Percentiles rank a stretch among this genome's conserved stretches.
phyloP scores from a whole-genome alignment of 2,888 invertebrate species.

The Drosophila histrio region DNA sequence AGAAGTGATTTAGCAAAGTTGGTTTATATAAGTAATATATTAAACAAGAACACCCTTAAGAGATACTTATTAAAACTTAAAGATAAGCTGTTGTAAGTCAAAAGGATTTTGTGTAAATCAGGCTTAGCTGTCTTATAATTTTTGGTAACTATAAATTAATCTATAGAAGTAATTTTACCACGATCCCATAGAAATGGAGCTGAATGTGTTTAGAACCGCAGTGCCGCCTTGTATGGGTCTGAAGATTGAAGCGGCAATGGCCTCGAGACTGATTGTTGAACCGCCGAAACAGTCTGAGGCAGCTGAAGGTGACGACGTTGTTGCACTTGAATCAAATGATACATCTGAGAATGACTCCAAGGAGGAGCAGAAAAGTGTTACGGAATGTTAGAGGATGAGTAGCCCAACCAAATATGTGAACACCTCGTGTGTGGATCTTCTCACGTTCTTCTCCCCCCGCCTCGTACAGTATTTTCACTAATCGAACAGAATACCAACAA shows the following conservation, averaged over 20 bases:
- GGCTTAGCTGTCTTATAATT: too few species aligned
- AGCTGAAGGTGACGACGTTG: slow-evolving; percentile 40
- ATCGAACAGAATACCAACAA: not conserved
- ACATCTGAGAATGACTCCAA: slow-evolving; percentile 19
- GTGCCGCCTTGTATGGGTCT: slow-evolving; percentile 77
- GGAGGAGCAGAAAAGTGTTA: slow-evolving; percentile 41
- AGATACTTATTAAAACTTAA: too few species aligned
- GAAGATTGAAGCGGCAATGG: slow-evolving; percentile 64
- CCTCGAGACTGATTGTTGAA: slow-evolving; percentile 71
- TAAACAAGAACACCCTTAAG: too few species aligned
- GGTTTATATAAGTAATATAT: too few species aligned
- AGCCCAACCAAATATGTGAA: slow-evolving; percentile 47
- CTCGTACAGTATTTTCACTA: slow-evolving; percentile 13
- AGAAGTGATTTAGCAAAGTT: too few species aligned
- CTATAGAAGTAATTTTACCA: slow-evolving; percentile 23
- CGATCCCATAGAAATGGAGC: slow-evolving; percentile 71
- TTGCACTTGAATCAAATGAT: slow-evolving; percentile 32
- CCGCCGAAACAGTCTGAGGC: slow-evolving; percentile 59
- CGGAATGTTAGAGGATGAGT: slow-evolving; percentile 76
- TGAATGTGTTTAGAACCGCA: slow-evolving; percentile 79
- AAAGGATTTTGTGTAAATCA: too few species aligned
- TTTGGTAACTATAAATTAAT: not conserved
- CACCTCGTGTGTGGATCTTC: slow-evolving; percentile 36
- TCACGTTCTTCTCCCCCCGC: not conserved
- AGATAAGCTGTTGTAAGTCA: too few species aligned